Conservation (phyloP, 35 echinoderm and acorn worm species). For the Patiria miniata region DNA sequence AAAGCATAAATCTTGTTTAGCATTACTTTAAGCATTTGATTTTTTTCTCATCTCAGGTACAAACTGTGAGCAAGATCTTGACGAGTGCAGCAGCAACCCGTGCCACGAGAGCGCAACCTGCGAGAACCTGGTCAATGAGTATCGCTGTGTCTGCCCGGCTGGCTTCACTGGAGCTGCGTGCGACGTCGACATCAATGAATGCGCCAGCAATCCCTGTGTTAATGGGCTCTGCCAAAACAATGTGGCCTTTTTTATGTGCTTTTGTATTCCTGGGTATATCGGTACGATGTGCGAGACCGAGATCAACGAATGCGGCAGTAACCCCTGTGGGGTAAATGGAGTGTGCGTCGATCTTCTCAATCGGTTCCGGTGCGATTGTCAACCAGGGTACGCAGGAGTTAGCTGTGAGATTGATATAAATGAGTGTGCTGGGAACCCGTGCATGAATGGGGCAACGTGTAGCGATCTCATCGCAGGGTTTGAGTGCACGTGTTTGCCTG, state of each 20-base stretch:
- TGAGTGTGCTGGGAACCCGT: slow-evolving; percentile 43
- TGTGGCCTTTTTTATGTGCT: slow-evolving; percentile 62
- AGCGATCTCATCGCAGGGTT: neutral
- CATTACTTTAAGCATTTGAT: slow-evolving; percentile 43
- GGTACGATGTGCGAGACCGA: slow-evolving; percentile 35
- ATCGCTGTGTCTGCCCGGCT: slow-evolving; percentile 64
- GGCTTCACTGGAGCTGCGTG: slow-evolving; percentile 59
- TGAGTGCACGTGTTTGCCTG: slow-evolving; percentile 19
- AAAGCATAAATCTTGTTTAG: no score
- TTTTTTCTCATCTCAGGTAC: slow-evolving; percentile 51
- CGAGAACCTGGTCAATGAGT: slow-evolving; percentile 66
- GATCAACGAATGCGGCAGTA: slow-evolving; percentile 10
- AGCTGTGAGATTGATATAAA: slow-evolving; percentile 48
- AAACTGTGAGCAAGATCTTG: slow-evolving; percentile 73
- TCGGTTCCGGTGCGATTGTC: slow-evolving; percentile 47
- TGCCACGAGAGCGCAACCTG: slow-evolving; percentile 62
- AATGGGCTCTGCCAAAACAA: slow-evolving; percentile 62
- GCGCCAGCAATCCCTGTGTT: slow-evolving; percentile 69
- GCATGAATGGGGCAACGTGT: slow-evolving; percentile 52
- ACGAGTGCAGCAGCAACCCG: slow-evolving; percentile 73
- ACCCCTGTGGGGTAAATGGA: slow-evolving; percentile 14
- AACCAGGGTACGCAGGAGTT: slow-evolving; percentile 38
- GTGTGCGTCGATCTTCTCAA: slow-evolving; percentile 39
- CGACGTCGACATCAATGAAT: slow-evolving; percentile 69
- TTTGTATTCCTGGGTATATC: slow-evolving; percentile 68